Conservation (phyloP, 2,797 vertebrate species). For the Leuciscus waleckii region DNA sequence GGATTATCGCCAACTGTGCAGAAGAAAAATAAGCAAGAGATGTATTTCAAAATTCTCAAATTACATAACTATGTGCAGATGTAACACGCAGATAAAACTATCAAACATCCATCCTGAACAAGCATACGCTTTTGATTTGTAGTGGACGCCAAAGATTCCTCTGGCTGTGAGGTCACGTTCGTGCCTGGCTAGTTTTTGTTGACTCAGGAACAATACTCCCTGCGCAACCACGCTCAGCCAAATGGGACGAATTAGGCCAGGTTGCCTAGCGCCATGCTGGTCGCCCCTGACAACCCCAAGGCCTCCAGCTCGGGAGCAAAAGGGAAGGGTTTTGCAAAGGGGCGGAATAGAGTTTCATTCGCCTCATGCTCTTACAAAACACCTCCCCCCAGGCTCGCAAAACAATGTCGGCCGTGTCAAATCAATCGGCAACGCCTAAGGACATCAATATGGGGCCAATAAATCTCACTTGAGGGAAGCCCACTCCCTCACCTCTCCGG, state of each 20-base stretch:
- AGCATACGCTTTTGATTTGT: conserved; percentile 42
- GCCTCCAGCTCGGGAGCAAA: conserved; percentile 43
- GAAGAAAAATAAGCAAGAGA: conserved; percentile 49
- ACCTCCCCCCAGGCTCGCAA: conserved; percentile 53
- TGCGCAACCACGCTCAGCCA: conserved; percentile 39
- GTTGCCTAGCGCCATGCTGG: conserved; percentile 61
- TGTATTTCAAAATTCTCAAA: conserved; percentile 47
- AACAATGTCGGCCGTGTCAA: conserved; percentile 71
- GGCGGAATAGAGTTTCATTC: conserved; percentile 35
- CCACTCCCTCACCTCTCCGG: conserved; percentile 51
- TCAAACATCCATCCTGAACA: conserved; percentile 34
- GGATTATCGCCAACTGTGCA: conserved; percentile 46
- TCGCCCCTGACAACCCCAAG: conserved; percentile 67
- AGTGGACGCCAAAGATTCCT: conserved; percentile 32
- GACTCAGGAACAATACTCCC: conserved; percentile 58
- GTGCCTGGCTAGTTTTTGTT: conserved; percentile 52
- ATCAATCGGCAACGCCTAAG: conserved; percentile 79
- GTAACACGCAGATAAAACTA: conserved; percentile 33
- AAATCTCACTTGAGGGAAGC: conserved; percentile 64
- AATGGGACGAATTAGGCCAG: conserved; percentile 56
- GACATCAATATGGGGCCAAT: conserved; percentile 76
- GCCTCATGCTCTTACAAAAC: conserved; percentile 38
- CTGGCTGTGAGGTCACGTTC: conserved; percentile 33
- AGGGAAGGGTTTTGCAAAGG: conserved; percentile 47
- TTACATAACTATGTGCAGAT: conserved; percentile 49